These are phyloP conservation scores for Clistopyga incitator DNA, from an alignment of 2,888 invertebrate species.

Conservation along the genomic window DNA sequence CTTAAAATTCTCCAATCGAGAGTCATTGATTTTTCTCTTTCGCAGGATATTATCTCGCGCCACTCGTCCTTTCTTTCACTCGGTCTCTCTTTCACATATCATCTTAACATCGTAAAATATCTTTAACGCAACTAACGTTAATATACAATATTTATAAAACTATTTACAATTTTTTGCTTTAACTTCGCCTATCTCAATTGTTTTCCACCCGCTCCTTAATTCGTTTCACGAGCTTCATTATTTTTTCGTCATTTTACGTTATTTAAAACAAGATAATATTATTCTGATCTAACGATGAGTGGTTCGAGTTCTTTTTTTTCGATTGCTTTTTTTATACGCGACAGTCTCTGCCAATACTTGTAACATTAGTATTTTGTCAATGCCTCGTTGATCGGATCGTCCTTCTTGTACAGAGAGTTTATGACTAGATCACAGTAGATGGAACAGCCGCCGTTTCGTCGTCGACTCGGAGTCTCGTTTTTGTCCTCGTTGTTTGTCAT, in stretches of 20 bases:
- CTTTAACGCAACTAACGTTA: conserved; percentile 68
- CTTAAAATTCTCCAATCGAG: conserved; percentile 24
- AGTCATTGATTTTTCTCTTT: conserved; percentile 37
- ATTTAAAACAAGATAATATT: conserved; percentile 53
- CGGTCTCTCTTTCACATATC: conserved; percentile 54
- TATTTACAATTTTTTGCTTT: conserved; percentile 63
- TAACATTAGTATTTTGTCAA: conserved; percentile 28
- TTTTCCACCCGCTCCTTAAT: conserved; percentile 51
- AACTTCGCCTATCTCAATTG: conserved; percentile 22
- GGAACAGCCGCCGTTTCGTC: conserved; percentile 75
- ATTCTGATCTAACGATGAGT: conserved; percentile 24
- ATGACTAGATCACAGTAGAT: conserved; percentile 82
- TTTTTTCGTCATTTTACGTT: conserved; percentile 50
- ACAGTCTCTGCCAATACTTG: conserved; percentile 45
- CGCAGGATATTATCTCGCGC: conserved; percentile 27
- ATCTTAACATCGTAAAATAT: conserved; percentile 66
- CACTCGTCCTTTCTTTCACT: conserved; percentile 49
- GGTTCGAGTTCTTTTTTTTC: conserved; percentile 35
- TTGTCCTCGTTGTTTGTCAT: conserved; percentile 41
- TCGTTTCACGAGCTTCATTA: conserved; percentile 39
- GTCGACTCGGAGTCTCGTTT: conserved; percentile 57
- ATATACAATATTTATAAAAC: conserved; percentile 69
- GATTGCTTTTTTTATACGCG: conserved; percentile 31
- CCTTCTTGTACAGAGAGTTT: conserved; percentile 70
- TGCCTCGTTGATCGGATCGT: conserved; percentile 60